Percentiles rank a stretch among this genome's conserved stretches.
These are phyloP conservation scores for Dipus sagitta DNA, from an alignment of 2,797 vertebrate genomes.

Conservation along the genomic window DNA sequence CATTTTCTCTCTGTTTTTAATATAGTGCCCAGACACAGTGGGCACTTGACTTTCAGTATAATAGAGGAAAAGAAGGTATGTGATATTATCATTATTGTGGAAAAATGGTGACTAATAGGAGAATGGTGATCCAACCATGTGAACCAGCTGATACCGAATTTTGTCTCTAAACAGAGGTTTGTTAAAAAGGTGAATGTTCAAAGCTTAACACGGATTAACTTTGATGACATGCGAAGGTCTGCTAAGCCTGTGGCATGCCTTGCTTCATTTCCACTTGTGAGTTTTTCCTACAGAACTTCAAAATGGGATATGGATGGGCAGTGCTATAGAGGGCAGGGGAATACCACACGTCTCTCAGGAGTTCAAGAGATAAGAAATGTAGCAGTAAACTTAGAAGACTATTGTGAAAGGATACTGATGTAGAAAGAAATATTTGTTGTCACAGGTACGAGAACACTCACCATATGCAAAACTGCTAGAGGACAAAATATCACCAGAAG, in stretches of 20 bases:
- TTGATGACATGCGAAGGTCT: background rate
- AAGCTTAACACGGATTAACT: background rate
- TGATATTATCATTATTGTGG: background rate
- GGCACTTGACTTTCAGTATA: constrained; percentile 6
- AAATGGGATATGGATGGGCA: background rate
- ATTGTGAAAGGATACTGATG: background rate
- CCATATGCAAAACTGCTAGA: background rate
- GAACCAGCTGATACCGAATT: background rate
- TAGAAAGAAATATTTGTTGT: background rate
- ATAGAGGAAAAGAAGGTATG: background rate
- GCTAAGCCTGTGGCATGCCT: background rate
- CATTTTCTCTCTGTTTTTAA: background rate
- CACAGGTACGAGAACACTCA: background rate
- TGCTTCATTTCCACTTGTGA: background rate
- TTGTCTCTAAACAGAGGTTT: background rate
- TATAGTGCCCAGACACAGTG: background rate
- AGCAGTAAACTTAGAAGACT: background rate
- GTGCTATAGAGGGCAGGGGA: background rate
- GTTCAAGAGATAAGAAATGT: background rate
- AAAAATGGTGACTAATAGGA: background rate
- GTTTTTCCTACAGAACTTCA: background rate
- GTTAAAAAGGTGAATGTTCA: background rate
- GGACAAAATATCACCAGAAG: background rate
- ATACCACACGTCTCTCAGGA: too few species aligned
- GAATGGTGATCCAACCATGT: background rate